These are phyloP conservation scores for Eutrigla gurnardus DNA, from an alignment of 2,797 vertebrate genomes.

Conservation along the genomic window DNA sequence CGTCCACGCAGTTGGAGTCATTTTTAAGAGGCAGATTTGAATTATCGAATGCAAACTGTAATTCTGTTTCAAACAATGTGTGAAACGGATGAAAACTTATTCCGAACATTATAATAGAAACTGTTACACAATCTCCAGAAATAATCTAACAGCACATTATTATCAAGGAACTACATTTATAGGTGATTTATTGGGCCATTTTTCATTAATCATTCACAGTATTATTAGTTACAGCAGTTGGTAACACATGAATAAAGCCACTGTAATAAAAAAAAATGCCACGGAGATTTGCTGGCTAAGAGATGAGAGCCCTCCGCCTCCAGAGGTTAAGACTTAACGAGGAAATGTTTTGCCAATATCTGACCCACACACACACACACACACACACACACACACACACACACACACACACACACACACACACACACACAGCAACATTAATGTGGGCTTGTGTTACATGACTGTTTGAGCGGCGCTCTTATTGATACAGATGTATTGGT, in stretches of 20 bases:
- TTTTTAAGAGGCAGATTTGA: background rate
- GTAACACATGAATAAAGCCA: conserved; percentile 55
- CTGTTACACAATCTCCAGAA: conserved; percentile 15
- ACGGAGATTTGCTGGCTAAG: conserved; percentile 49
- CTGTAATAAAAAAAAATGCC: conserved; percentile 55
- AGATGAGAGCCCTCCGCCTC: conserved; percentile 61
- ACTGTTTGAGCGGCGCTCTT: conserved; percentile 64
- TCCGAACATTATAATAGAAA: background rate
- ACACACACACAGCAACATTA: conserved; percentile 42
- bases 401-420: conserved; percentile 15
- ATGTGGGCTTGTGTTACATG: conserved; percentile 73
- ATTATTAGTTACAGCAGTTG: conserved; percentile 59
- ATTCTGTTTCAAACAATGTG: background rate
- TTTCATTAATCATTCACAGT: conserved; percentile 58
- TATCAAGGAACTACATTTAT: conserved; percentile 25
- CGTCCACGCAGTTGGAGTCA: background rate
- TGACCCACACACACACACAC: conserved; percentile 55
- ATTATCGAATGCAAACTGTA: background rate
- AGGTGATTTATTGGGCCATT: conserved; percentile 49
- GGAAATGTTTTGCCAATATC: conserved; percentile 69
- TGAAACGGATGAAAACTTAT: background rate
- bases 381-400: conserved; percentile 26
- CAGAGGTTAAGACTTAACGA: conserved; percentile 67
- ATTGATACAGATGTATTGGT: conserved; percentile 84
- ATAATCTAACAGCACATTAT: conserved; percentile 26